phyloP scores from a whole-genome alignment of 2,797 vertebrate genomes.

The Enoplosus armatus region DNA sequence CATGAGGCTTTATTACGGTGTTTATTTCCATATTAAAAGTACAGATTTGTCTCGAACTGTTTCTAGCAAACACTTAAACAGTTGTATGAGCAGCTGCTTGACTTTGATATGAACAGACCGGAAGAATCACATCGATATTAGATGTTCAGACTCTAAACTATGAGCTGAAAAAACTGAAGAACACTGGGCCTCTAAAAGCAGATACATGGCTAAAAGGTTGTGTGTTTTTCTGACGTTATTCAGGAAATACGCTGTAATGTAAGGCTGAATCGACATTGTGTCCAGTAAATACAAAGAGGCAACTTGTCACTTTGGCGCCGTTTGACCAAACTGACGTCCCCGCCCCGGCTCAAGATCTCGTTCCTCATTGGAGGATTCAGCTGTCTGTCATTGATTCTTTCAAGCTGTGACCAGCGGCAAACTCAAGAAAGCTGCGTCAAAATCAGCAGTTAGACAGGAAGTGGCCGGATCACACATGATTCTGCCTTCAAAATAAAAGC shows the following conservation, averaged over 20 bases:
- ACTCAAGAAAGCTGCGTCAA: slow-evolving; percentile 20
- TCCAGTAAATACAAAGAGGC: not conserved
- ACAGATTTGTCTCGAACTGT: not conserved
- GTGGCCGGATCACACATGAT: fast-evolving
- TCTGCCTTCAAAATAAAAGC: slow-evolving; percentile 57
- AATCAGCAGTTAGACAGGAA: not conserved
- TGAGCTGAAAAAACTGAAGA: not conserved
- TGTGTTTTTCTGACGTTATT: not conserved
- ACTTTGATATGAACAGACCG: not conserved
- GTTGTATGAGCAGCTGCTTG: not conserved
- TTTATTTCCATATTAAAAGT: not conserved
- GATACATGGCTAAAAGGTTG: fast-evolving
- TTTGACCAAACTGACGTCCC: slow-evolving; percentile 39
- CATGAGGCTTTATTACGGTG: not conserved
- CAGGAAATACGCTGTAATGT: not conserved
- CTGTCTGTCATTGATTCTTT: slow-evolving; percentile 52
- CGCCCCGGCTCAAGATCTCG: not conserved
- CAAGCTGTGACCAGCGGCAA: slow-evolving; percentile 2
- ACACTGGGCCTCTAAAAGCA: not conserved
- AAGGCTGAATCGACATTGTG: not conserved
- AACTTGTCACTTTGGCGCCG: slow-evolving; percentile 62
- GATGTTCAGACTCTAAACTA: not conserved
- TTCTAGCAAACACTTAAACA: not conserved
- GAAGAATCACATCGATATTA: not conserved
- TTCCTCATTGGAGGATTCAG: slow-evolving; percentile 59